Evolutionary conservation across 2,113 vertebrate genomes (phyloP), one percentile per base, ranked within the genome.

Genomic region (Indri indri): DNA sequence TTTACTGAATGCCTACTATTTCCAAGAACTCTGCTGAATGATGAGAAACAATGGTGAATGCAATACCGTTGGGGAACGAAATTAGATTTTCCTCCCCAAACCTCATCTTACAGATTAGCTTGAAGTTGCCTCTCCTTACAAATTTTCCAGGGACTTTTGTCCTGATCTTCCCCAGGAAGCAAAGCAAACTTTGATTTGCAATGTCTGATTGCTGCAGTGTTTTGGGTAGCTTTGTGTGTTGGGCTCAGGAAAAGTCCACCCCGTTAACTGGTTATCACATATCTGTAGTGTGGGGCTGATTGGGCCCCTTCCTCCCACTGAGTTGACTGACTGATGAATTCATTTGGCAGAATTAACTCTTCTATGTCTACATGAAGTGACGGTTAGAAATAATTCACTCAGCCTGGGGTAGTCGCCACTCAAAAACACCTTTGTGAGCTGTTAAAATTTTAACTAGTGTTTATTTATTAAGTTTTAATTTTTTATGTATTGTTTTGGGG

Each of bases 381-480:
- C 76, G 82, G n/a, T 90, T 73, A 81, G 89, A 92, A 95, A 92
- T 52, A 84, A 94, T 95, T 80, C 63, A 82, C 34, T 86, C 76
- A 87, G 40, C 30, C 40, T 40, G 50, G 61, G 52, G 16, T 11
- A 57, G 47, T 90, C 82, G 22, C 61, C 17, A 47, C 63, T 80
- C 94, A 59, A 87, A 79, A 84, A 90, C 10, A 90, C 40, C 59
- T 70, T 85, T 0, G 3, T 73, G 52, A 86, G 71, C 71, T 59
- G 34, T 77, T 47, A 80, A 50, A 42, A 83, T 37, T 65, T 57
- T 9, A 34, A 37, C 52, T 30, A 81, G 73, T 80, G 42, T 32
- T 80, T 71, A 65, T 90, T 80, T 63, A 65, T 71, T 86, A 47
- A 76, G 20, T 88, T 91, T 92, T 65, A 23, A 6, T 70, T 59